Evolutionary conservation across 2,888 invertebrate species (phyloP).

Genomic region (Lycia hirtaria): DNA sequence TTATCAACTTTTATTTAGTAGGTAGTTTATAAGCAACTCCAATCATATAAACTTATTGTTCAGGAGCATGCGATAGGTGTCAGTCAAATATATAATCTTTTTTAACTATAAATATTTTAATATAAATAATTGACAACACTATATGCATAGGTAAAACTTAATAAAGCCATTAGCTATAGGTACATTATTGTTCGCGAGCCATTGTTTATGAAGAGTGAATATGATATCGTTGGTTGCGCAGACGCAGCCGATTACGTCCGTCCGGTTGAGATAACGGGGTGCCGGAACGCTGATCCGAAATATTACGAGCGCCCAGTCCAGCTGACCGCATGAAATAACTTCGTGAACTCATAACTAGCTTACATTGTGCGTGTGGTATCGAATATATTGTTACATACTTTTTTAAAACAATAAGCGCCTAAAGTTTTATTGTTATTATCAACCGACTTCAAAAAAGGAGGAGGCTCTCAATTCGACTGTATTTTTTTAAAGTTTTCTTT

Average conservation of each 20-base stretch:
- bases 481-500: no score
- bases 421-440: no score
- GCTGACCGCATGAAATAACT: conserved; percentile 57
- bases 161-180: conserved; percentile 40
- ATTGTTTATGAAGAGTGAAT: conserved; percentile 61
- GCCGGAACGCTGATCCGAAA: conserved; percentile 78
- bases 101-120: no score
- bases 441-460: no score
- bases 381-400: no score
- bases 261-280: conserved; percentile 79
- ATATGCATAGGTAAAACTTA: conserved; percentile 19
- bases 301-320: conserved; percentile 51
- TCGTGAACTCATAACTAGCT: conserved; percentile 27
- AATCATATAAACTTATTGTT: no score
- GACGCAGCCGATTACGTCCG: conserved; percentile 72
- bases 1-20: no score
- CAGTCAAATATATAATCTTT: no score
- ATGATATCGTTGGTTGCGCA: conserved; percentile 71
- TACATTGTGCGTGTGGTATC: conserved; percentile 10
- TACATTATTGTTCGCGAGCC: conserved; percentile 32
- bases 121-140: not conserved
- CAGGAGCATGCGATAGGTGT: no score
- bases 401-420: no score
- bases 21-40: no score
- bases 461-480: no score